Conservation (phyloP, 2,888 invertebrate species). For the Anarsia innoxiella region DNA sequence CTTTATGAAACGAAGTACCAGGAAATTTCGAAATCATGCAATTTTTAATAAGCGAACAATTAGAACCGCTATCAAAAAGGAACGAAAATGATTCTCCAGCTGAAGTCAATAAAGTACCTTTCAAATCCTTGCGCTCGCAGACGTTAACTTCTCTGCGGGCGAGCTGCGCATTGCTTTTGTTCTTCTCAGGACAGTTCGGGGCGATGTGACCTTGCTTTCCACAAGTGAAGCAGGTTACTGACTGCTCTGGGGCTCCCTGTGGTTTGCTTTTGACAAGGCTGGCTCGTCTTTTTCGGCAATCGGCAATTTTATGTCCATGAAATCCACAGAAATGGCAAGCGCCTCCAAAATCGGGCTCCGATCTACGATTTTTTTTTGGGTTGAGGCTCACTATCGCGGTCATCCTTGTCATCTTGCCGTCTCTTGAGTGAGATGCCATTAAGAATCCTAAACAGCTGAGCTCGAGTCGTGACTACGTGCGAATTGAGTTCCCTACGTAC, state of each 20-base stretch:
- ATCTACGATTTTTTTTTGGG: background rate
- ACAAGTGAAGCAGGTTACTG: constrained; percentile 4
- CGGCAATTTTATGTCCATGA: constrained; percentile 8
- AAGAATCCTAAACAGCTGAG: constrained; percentile 19
- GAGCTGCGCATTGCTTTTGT: background rate
- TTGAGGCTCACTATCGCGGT: background rate
- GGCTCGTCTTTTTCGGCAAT: background rate
- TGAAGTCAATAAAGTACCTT: constrained; percentile 1
- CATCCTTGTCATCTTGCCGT: constrained; percentile 3
- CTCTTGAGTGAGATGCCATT: constrained; percentile 15
- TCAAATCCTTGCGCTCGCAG: background rate
- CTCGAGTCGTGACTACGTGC: constrained; percentile 11
- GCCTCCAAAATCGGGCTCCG: constrained; percentile 10
- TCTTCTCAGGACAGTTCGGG: constrained; percentile 2
- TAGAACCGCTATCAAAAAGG: constrained; percentile 4
- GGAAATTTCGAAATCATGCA: background rate
- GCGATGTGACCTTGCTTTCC: constrained; percentile 6
- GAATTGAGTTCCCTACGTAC: constrained; percentile 15
- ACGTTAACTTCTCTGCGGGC: constrained; percentile 6
- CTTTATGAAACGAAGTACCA: background rate
- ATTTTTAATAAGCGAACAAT: background rate
- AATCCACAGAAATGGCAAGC: constrained; percentile 12
- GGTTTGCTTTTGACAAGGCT: background rate
- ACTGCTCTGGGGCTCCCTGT: background rate
- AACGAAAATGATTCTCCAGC: constrained; percentile 5